A percentile compares a stretch with the other conserved stretches of the same genome.
Conservation (phyloP, 2,113 vertebrate species). For the Archocentrus centrarchus region DNA sequence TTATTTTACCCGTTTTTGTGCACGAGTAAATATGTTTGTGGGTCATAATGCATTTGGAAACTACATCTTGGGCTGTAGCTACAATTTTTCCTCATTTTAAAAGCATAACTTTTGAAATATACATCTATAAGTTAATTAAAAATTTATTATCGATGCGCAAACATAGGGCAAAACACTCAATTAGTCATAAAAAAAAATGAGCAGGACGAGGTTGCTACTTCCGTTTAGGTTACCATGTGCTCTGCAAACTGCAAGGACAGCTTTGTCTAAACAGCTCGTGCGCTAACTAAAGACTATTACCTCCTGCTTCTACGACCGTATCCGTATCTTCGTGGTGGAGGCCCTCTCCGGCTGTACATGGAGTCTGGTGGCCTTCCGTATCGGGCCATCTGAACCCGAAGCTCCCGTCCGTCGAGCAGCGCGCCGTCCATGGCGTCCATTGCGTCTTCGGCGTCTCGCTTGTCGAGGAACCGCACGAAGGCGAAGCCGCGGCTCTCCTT, state of each 20-base stretch:
- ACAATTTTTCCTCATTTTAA: too few species aligned
- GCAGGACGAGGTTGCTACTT: neutral
- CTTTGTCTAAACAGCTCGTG: neutral
- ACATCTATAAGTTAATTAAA: too few species aligned
- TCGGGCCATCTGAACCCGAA: constrained; percentile 96
- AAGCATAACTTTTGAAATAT: too few species aligned
- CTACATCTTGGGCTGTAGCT: neutral
- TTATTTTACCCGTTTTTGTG: neutral
- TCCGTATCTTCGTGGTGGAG: constrained; percentile 87
- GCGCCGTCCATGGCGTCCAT: constrained; percentile 93
- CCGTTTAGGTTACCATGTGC: constrained; percentile 12
- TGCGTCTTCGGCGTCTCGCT: constrained; percentile 93
- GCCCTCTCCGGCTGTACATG: constrained; percentile 88
- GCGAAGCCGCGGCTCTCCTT: constrained; percentile 97
- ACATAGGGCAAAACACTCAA: too few species aligned
- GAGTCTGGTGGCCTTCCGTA: constrained; percentile 95
- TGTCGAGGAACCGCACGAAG: constrained; percentile 96
- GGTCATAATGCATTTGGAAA: neutral
- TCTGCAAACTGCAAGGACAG: neutral
- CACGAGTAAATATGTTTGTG: neutral
- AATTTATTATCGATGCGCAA: too few species aligned
- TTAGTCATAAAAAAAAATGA: too few species aligned
- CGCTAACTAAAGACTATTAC: constrained; percentile 57
- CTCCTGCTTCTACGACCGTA: constrained; percentile 76
- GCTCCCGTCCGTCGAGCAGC: constrained; percentile 92